Evolutionary conservation across 2,113 vertebrate species (phyloP).

Genomic region (Uria aalge): DNA sequence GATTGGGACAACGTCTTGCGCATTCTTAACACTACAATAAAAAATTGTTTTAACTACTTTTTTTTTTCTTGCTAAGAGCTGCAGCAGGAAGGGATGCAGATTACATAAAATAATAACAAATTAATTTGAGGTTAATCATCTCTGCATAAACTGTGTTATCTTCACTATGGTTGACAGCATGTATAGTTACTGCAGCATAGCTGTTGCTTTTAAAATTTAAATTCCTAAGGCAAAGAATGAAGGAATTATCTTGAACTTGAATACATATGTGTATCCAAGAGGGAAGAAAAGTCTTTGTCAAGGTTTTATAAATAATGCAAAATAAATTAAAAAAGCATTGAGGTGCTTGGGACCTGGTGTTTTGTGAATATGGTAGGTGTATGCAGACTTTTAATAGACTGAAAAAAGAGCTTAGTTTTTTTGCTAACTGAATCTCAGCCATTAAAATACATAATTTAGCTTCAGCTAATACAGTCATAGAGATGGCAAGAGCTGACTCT

Average conservation of each 20-base stretch:
- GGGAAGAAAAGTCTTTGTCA: background rate
- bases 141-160: background rate
- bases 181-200: background rate
- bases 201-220: background rate
- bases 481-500: background rate
- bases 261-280: background rate
- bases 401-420: background rate
- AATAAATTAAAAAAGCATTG: background rate
- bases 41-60: background rate
- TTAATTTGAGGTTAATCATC: background rate
- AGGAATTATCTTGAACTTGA: background rate
- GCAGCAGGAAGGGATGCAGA: background rate
- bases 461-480: background rate
- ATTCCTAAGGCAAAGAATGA: background rate
- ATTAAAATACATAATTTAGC: background rate
- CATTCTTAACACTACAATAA: background rate
- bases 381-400: background rate
- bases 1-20: rapidly evolving
- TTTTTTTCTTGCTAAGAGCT: background rate
- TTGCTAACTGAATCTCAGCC: background rate
- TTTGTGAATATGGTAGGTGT: background rate
- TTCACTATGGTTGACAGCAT: background rate
- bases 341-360: background rate
- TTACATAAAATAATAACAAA: background rate
- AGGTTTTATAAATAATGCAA: background rate